Conservation (phyloP, 2,888 invertebrate genomes). For the Nephrotoma appendiculata region DNA sequence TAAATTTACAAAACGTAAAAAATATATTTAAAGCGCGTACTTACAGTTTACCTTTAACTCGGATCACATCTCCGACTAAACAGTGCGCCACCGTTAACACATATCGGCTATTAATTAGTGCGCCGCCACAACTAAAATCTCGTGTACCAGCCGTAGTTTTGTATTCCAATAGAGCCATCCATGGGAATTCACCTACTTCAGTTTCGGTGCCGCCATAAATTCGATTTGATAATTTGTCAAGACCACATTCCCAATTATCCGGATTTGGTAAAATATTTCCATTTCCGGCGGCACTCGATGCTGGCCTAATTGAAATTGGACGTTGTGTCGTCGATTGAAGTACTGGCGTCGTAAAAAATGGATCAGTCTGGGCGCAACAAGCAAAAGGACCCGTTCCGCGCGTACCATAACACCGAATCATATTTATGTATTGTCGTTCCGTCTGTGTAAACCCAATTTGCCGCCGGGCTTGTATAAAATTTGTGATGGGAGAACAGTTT, state of each 20-base stretch:
- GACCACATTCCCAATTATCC: constrained; percentile 22
- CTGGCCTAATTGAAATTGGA: not conserved
- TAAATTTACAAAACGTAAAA: not conserved
- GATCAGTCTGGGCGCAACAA: constrained; percentile 23
- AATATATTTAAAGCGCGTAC: not conserved
- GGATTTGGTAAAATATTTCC: constrained; percentile 21
- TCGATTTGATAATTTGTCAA: constrained; percentile 29
- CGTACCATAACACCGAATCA: not conserved
- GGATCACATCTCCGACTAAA: constrained; percentile 26
- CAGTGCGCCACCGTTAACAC: constrained; percentile 49
- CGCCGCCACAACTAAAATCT: constrained; percentile 14
- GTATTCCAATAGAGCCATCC: constrained; percentile 53
- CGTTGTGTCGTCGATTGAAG: not conserved
- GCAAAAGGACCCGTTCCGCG: constrained; percentile 21
- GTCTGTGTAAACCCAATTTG: not conserved
- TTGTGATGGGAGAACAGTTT: not conserved
- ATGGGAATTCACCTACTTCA: constrained; percentile 49
- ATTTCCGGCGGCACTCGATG: constrained; percentile 10
- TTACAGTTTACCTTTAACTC: not conserved
- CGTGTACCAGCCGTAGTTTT: constrained; percentile 28
- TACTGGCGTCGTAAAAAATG: not conserved
- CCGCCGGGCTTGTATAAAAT: not conserved
- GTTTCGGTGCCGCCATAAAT: constrained; percentile 48
- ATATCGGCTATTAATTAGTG: constrained; percentile 35
- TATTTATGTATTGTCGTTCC: not conserved